Conservation (phyloP, 2,888 invertebrate genomes). For the Drosophila merina region DNA sequence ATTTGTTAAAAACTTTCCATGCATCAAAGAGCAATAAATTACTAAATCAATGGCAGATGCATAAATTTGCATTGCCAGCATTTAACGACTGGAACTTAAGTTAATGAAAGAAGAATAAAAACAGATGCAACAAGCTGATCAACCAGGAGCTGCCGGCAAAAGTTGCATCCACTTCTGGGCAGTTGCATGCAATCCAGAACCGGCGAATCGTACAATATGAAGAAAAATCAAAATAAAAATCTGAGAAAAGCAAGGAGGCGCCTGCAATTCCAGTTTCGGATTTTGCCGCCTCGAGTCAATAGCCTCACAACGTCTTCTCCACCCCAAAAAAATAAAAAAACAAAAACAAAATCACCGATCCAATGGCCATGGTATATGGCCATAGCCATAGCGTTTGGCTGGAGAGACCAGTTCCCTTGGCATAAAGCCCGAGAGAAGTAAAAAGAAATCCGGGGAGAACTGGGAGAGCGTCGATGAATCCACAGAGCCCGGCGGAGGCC, state of each 20-base stretch:
- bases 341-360: slow-evolving; percentile 6
- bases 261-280: slow-evolving; percentile 68
- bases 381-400: slow-evolving; percentile 24
- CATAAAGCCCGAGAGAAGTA: slow-evolving; percentile 19
- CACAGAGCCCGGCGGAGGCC: slow-evolving; percentile 64
- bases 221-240: slow-evolving; percentile 19
- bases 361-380: slow-evolving; percentile 35
- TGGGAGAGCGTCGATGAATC: slow-evolving; percentile 43
- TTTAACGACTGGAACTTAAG: slow-evolving; percentile 2
- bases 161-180: slow-evolving; percentile 21
- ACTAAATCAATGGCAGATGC: slow-evolving; percentile 25
- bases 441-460: slow-evolving; percentile 16
- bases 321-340: slow-evolving; percentile 15
- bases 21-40: slow-evolving; percentile 4
- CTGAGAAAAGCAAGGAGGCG: slow-evolving; percentile 43
- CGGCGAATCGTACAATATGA: slow-evolving; percentile 10
- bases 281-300: slow-evolving; percentile 60
- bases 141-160: slow-evolving; percentile 12
- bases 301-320: slow-evolving; percentile 66
- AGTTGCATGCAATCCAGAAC: slow-evolving; percentile 47
- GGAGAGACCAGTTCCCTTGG: slow-evolving; percentile 55
- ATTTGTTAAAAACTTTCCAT: slow-evolving; percentile 1
- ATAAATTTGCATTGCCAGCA: slow-evolving; percentile 31
- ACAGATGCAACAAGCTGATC: slow-evolving; percentile 5
- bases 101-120: background rate